These are phyloP conservation scores for Neodiprion virginianus DNA, from an alignment of 1,140 invertebrate species.

Conservation along the genomic window DNA sequence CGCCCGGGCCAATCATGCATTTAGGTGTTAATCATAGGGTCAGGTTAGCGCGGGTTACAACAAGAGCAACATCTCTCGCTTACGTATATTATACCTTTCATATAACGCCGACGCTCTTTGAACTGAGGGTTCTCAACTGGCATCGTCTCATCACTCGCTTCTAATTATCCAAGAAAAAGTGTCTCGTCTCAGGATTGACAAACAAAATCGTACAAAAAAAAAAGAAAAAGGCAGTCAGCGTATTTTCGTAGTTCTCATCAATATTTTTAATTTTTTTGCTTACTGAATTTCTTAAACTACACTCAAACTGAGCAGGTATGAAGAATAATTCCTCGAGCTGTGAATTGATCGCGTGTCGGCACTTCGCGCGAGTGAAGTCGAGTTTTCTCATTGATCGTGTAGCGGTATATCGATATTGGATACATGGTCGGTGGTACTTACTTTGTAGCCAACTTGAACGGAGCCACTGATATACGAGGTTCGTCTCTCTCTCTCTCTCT, in stretches of 20 bases:
- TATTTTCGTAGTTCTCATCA: too few relatives aligned
- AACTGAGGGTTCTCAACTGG: background rate
- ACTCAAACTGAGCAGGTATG: too few relatives aligned
- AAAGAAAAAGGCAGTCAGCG: background rate
- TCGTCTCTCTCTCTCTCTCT: conserved; percentile 12
- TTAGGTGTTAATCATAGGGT: conserved; percentile 56
- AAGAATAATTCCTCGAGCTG: too few relatives aligned
- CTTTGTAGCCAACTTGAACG: conserved; percentile 13
- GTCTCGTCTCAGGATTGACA: conserved; percentile 10
- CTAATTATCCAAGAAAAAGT: conserved; percentile 17
- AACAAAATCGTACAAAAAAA: background rate
- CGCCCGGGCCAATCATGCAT: conserved; percentile 38
- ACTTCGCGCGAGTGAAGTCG: background rate
- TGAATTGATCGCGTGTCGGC: too few relatives aligned
- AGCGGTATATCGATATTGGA: conserved; percentile 15
- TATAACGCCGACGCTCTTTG: conserved; percentile 36
- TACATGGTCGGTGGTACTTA: conserved; percentile 13
- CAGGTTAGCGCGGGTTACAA: conserved; percentile 45
- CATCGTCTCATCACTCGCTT: background rate
- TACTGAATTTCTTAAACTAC: background rate
- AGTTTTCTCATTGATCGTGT: background rate
- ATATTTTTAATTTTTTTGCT: too few relatives aligned
- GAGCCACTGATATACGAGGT: conserved; percentile 41
- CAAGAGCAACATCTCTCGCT: conserved; percentile 35
- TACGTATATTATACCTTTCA: conserved; percentile 43